Conservation (phyloP, 2,888 invertebrate species). For the Parelbella ahira region DNA sequence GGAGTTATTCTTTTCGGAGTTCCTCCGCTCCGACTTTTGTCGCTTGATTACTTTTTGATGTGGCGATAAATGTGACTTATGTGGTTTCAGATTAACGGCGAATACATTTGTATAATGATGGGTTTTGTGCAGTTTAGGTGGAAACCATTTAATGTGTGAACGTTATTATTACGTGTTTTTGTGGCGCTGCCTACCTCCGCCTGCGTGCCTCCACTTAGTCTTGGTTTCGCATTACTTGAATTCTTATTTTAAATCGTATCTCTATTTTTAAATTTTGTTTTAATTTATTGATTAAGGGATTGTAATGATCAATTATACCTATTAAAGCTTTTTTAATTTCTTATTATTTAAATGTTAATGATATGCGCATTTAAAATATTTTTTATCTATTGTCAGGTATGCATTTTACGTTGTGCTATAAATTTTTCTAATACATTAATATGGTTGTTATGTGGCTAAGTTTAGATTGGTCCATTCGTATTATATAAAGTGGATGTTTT, state of each 20-base stretch:
- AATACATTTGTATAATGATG: slow-evolving; percentile 64
- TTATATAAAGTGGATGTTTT: too few relatives aligned
- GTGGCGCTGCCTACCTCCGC: slow-evolving; percentile 25
- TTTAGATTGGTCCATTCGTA: too few relatives aligned
- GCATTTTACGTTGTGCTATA: too few relatives aligned
- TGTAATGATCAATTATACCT: background rate
- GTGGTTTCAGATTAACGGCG: slow-evolving; percentile 64
- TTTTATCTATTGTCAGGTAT: too few relatives aligned
- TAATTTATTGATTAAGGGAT: too few relatives aligned
- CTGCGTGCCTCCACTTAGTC: too few relatives aligned
- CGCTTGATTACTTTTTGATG: slow-evolving; percentile 78
- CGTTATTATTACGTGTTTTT: slow-evolving; percentile 57
- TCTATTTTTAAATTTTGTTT: too few relatives aligned
- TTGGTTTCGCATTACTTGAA: slow-evolving; percentile 30
- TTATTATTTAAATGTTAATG: slow-evolving; percentile 14
- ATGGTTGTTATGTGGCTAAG: too few relatives aligned
- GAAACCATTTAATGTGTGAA: slow-evolving; percentile 64
- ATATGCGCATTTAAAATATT: too few relatives aligned
- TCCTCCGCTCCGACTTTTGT: slow-evolving; percentile 65
- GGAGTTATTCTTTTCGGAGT: slow-evolving; percentile 48
- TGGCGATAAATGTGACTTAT: slow-evolving; percentile 78
- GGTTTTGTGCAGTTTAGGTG: slow-evolving; percentile 64
- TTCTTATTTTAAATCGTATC: too few relatives aligned
- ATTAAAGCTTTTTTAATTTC: slow-evolving; percentile 3
- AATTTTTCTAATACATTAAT: too few relatives aligned